These are phyloP conservation scores for Sander lucioperca DNA, from an alignment of 2,113 vertebrate species.

Conservation along the genomic window DNA sequence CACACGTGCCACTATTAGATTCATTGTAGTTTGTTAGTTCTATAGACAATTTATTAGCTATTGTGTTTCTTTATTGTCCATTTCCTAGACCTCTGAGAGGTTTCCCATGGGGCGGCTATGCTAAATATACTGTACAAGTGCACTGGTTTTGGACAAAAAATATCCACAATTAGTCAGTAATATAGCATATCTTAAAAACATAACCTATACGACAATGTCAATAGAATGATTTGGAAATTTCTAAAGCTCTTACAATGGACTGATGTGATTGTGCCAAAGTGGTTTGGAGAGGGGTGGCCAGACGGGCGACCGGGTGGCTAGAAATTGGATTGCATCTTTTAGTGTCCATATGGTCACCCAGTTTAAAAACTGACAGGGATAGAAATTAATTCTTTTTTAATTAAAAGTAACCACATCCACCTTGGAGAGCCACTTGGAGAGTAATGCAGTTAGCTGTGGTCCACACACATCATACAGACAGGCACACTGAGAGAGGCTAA, in stretches of 20 bases:
- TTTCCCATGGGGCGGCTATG: neutral
- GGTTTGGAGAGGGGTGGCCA: constrained; percentile 54
- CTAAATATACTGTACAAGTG: neutral
- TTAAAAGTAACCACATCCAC: constrained; percentile 86
- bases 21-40: neutral
- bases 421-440: constrained; percentile 75
- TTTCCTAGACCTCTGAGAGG: neutral
- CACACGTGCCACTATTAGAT: neutral
- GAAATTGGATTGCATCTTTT: constrained; percentile 83
- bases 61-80: constrained; percentile 28
- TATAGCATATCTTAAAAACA: constrained; percentile 16
- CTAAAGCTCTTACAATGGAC: constrained; percentile 40
- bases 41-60: neutral
- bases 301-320: constrained; percentile 34
- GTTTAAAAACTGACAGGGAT: constrained; percentile 72
- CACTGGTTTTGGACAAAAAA: constrained; percentile 1
- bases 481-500: constrained; percentile 2
- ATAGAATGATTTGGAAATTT: constrained; percentile 60
- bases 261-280: constrained; percentile 60
- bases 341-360: constrained; percentile 84
- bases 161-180: neutral
- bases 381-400: constrained; percentile 86
- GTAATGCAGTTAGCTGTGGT: constrained; percentile 81
- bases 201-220: constrained; percentile 15
- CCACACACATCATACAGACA: constrained; percentile 52